A percentile compares a stretch with the other conserved stretches of the same genome.
These are phyloP conservation scores for Pseudorectes ferrugineus DNA, from an alignment of 2,113 vertebrate genomes.

Conservation along the genomic window DNA sequence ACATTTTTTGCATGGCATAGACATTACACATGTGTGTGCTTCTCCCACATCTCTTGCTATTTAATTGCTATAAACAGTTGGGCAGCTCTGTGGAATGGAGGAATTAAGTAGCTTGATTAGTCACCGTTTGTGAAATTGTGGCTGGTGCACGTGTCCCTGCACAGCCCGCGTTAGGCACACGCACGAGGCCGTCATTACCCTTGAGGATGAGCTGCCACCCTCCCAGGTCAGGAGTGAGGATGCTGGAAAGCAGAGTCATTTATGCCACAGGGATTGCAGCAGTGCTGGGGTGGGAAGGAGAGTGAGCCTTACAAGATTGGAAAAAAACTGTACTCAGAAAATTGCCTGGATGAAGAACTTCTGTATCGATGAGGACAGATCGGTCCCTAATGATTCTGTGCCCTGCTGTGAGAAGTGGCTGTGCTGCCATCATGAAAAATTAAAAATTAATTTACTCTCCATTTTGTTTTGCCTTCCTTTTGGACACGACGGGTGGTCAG, in stretches of 20 bases:
- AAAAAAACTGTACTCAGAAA: neutral
- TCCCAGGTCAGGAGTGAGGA: neutral
- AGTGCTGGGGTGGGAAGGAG: neutral
- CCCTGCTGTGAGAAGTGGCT: neutral
- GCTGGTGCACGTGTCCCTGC: neutral
- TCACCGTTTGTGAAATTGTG: neutral
- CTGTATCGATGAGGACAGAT: neutral
- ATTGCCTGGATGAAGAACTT: neutral
- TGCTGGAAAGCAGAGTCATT: neutral
- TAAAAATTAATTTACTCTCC: neutral
- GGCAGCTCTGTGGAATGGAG: neutral
- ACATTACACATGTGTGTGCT: neutral
- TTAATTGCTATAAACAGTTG: neutral
- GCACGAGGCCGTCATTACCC: fast-evolving
- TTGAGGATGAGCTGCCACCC: too few relatives aligned
- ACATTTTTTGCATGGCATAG: neutral
- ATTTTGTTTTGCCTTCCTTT: neutral
- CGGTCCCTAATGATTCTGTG: neutral
- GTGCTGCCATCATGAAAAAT: neutral
- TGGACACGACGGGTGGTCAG: fast-evolving
- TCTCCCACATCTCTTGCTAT: neutral
- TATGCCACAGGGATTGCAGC: neutral
- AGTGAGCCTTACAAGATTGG: fast-evolving
- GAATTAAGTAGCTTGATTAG: neutral
- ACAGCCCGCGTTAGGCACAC: fast-evolving